Evolutionary conservation across 1,140 invertebrate species (phyloP).

Genomic region (Drosophila setifemur): DNA sequence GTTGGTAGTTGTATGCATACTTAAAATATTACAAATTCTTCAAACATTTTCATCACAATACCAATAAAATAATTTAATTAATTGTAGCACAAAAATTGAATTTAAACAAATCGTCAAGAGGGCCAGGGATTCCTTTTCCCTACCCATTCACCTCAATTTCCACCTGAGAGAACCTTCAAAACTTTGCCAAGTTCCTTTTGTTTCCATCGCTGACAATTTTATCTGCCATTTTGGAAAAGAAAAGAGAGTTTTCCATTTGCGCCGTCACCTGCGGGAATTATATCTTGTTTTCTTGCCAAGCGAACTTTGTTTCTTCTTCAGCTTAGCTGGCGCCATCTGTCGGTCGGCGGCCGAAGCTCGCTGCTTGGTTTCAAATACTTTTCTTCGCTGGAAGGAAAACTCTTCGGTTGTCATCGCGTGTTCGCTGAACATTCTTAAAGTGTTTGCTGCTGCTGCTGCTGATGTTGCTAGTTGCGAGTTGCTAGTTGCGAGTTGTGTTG

Average conservation of each 20-base stretch:
- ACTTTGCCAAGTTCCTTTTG: conserved; percentile 6
- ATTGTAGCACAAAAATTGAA: no score
- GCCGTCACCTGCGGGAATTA: conserved; percentile 8
- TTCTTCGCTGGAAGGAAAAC: neutral
- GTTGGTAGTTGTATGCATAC: no score
- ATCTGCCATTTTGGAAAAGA: neutral
- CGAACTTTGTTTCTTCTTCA: conserved; percentile 5
- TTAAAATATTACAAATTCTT: no score
- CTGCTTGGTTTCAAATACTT: conserved; percentile 6
- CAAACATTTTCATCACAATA: no score
- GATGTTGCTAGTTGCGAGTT: neutral
- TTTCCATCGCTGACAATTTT: conserved; percentile 7
- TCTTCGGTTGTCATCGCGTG: conserved; percentile 49
- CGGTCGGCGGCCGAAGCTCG: conserved; percentile 12
- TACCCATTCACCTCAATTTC: no score
- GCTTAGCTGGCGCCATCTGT: conserved; percentile 45
- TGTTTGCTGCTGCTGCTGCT: conserved; percentile 28
- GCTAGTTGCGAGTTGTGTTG: conserved; percentile 10
- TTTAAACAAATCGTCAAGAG: no score
- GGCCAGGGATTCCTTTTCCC: no score
- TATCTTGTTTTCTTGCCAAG: conserved; percentile 7
- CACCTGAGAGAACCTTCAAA: conserved; percentile 31
- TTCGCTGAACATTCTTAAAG: conserved; percentile 46
- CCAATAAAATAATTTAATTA: no score
- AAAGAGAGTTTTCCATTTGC: conserved; percentile 30